phyloP scores from a whole-genome alignment of 2,113 vertebrate species.

The Agelaius tricolor region DNA sequence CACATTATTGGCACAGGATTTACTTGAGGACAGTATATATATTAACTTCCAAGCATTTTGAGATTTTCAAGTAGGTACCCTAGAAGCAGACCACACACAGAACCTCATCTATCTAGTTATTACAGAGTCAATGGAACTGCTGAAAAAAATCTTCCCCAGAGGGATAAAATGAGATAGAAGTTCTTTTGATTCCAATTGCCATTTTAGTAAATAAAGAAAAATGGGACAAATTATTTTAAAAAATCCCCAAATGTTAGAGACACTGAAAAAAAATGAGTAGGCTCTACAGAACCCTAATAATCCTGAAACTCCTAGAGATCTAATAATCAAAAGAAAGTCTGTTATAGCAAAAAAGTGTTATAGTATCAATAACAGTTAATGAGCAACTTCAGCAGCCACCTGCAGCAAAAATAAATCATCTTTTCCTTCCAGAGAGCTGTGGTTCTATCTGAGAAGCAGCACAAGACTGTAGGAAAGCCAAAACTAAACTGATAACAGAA shows the following conservation, averaged over 20 bases:
- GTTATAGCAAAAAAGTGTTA: background rate
- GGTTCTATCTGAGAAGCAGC: background rate
- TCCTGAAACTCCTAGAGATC: background rate
- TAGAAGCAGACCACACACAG: background rate
- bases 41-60: background rate
- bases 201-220: conserved; percentile 44
- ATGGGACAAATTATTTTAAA: background rate
- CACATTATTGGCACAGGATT: background rate
- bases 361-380: conserved; percentile 10
- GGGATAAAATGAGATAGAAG: background rate
- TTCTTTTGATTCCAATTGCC: background rate
- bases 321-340: conserved; percentile 16
- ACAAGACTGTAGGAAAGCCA: background rate
- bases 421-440: background rate
- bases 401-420: conserved; percentile 8
- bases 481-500: background rate
- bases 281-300: background rate
- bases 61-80: background rate
- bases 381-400: conserved; percentile 12
- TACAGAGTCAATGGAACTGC: background rate
- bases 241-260: background rate
- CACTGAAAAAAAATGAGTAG: background rate
- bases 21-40: background rate
- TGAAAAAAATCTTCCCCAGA: background rate
- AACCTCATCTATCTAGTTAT: background rate